Evolutionary conservation across 2,797 vertebrate genomes (phyloP).

Genomic region (Betta splendens): DNA sequence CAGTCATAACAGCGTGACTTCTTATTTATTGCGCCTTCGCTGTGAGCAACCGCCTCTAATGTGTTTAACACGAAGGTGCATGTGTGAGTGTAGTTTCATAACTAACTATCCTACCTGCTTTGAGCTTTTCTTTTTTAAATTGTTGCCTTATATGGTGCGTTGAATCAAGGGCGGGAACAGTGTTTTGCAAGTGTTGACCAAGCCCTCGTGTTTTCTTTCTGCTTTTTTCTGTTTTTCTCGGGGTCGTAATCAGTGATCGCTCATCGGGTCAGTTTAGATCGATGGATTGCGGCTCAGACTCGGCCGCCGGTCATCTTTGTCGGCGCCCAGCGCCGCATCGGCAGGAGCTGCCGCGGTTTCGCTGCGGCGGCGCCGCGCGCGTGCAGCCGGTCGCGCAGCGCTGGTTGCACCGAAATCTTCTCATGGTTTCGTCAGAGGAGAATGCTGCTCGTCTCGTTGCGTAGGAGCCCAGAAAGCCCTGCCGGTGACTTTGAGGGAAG

Average conservation of each 20-base stretch:
- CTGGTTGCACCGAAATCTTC: constrained; percentile 57
- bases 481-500: constrained; percentile 40
- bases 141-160: constrained; percentile 83
- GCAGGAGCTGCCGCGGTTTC: neutral
- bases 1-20: neutral
- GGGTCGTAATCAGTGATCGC: constrained; percentile 66
- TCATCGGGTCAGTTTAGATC: constrained; percentile 39
- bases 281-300: constrained; percentile 1
- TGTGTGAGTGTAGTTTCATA: neutral
- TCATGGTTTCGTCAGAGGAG: constrained; percentile 53
- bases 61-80: neutral
- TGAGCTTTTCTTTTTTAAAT: constrained; percentile 65
- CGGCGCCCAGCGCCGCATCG: constrained; percentile 13
- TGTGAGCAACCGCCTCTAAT: constrained; percentile 16
- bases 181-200: constrained; percentile 82
- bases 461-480: constrained; percentile 29
- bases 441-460: constrained; percentile 71
- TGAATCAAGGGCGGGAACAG: constrained; percentile 76
- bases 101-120: constrained; percentile 32
- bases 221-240: constrained; percentile 60
- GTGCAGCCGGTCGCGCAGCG: constrained; percentile 42
- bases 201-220: constrained; percentile 80
- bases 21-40: neutral
- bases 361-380: constrained; percentile 23
- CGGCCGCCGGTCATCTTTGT: neutral